A percentile compares a stretch with the other conserved stretches of the same genome.
phyloP scores from a whole-genome alignment of 2,888 invertebrate genomes.

The Meloe dianella region DNA sequence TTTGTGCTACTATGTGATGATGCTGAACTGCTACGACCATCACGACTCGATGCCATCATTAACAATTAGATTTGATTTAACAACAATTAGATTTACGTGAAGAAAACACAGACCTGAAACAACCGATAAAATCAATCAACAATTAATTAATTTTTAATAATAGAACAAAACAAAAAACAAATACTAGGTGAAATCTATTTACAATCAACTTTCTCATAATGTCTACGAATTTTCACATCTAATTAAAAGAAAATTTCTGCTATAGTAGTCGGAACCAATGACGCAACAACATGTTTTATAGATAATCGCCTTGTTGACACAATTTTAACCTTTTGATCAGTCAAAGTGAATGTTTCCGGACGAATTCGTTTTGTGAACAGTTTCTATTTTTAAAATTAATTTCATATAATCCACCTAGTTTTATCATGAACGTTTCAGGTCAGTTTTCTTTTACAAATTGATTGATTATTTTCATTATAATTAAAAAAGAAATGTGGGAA shows the following conservation, averaged over 20 bases:
- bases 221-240: not conserved
- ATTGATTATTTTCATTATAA: not conserved
- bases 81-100: slow-evolving; percentile 10
- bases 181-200: not conserved
- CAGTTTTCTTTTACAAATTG: slow-evolving; percentile 38
- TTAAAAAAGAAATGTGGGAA: slow-evolving; percentile 7
- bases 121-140: slow-evolving; percentile 46
- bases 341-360: not conserved
- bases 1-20: slow-evolving; percentile 58
- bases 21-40: slow-evolving; percentile 60
- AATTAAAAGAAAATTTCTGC: not conserved
- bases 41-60: slow-evolving; percentile 55
- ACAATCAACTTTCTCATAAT: not conserved
- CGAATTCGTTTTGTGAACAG: too few species aligned
- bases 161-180: not conserved
- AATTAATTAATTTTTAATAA: not conserved
- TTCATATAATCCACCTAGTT: not conserved
- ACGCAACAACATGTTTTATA: not conserved
- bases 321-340: not conserved
- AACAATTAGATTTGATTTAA: not conserved
- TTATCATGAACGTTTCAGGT: slow-evolving; percentile 46
- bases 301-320: not conserved
- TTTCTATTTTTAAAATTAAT: too few species aligned
- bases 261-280: not conserved
- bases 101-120: slow-evolving; percentile 63